phyloP scores from a whole-genome alignment of 2,113 vertebrate species.

The Pseudopodoces humilis region DNA sequence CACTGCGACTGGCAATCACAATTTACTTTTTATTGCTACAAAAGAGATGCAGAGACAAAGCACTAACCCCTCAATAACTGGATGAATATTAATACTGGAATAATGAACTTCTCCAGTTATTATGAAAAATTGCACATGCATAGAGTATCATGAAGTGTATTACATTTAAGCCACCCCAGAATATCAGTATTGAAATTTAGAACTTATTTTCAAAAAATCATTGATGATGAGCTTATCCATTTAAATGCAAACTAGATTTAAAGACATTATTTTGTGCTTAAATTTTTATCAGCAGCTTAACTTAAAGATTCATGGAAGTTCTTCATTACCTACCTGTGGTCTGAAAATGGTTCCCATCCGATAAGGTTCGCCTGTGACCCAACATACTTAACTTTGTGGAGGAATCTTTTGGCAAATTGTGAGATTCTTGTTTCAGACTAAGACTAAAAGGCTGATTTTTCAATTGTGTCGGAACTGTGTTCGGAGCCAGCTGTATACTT shows the following conservation, averaged over 20 bases:
- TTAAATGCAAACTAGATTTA: not conserved
- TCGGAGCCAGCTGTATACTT: not conserved
- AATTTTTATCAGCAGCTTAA: not conserved
- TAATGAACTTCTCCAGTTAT: not conserved
- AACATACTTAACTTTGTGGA: not conserved
- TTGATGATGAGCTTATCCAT: not conserved
- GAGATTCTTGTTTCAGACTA: not conserved
- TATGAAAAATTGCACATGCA: not conserved
- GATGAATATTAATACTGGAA: not conserved
- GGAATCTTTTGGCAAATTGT: not conserved
- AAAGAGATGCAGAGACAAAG: not conserved
- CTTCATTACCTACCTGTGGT: constrained; percentile 49
- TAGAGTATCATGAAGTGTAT: not conserved
- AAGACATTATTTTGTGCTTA: not conserved
- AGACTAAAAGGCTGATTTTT: constrained; percentile 1
- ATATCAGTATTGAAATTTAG: not conserved
- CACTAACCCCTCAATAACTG: not conserved
- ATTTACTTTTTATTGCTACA: not conserved
- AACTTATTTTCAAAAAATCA: not conserved
- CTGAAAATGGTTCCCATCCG: constrained; percentile 56
- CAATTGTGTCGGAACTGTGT: not conserved
- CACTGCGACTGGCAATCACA: not conserved
- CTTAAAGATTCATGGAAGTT: not conserved
- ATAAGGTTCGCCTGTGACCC: constrained; percentile 51
- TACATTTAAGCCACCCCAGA: not conserved